Percentiles rank a stretch among this genome's conserved stretches.
phyloP scores from a whole-genome alignment of 1,140 invertebrate species.

The Drosophila trapezifrons region DNA sequence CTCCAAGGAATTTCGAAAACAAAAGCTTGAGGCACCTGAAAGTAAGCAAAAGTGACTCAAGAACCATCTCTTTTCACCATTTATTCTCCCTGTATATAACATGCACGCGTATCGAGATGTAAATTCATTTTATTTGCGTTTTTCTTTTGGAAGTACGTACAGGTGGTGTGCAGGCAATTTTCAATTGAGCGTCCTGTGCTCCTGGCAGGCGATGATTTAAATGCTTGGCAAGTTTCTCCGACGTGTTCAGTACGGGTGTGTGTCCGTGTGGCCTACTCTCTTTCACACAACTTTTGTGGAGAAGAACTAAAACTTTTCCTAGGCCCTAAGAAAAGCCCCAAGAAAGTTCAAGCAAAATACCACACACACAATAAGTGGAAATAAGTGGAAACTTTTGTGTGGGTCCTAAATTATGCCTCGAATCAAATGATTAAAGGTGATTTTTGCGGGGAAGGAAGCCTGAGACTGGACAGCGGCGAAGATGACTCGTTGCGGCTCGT shows the following conservation, averaged over 20 bases:
- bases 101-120: slow-evolving; percentile 24
- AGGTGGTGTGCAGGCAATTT: slow-evolving; percentile 41
- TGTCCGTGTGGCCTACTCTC: slow-evolving; percentile 5
- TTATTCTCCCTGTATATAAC: slow-evolving; percentile 18
- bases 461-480: slow-evolving; percentile 35
- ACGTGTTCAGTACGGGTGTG: background rate
- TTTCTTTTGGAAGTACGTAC: slow-evolving; percentile 3
- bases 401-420: slow-evolving; percentile 8
- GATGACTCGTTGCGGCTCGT: slow-evolving; percentile 41
- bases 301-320: slow-evolving; percentile 34
- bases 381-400: slow-evolving; percentile 32
- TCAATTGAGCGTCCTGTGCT: slow-evolving; percentile 54
- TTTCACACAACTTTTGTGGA: slow-evolving; percentile 28
- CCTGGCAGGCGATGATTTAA: slow-evolving; percentile 74
- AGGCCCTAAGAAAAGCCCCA: background rate
- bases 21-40: slow-evolving; percentile 6
- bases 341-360: slow-evolving; percentile 25
- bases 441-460: background rate
- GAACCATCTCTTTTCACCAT: slow-evolving; percentile 32
- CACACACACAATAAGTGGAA: slow-evolving; percentile 29
- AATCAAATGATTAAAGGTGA: slow-evolving; percentile 38
- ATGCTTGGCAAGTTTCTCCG: slow-evolving; percentile 38
- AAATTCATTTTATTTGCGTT: slow-evolving; percentile 44
- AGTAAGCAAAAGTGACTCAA: slow-evolving; percentile 5
- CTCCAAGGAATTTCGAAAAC: slow-evolving; percentile 6